Evolutionary conservation across 2,113 vertebrate genomes (phyloP), one percentile per base, ranked within the genome.

Genomic region (Carassius auratus): DNA sequence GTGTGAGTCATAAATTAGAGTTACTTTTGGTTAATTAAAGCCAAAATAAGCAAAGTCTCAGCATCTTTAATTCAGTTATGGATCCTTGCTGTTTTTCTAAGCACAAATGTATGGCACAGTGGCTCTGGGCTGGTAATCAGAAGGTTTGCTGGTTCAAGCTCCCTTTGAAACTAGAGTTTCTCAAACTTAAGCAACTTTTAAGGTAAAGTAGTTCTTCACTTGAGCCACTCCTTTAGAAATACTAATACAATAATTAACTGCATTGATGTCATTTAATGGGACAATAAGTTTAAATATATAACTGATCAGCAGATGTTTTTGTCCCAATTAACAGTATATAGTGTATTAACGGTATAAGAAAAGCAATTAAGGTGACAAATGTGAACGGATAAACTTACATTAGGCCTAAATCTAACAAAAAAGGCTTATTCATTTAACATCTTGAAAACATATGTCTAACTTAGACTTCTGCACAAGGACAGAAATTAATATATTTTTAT

Each of bases 11-110:
- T 82, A 55, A 69, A 52, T 82, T 36, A 69, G 21, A 33, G 23
- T 69, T 82, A 69, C 80, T 69, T 55, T 82, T 19, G 64, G 17
- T 69, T 69, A 82, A 68, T 82, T 52, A 48, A 62, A 48, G 64
- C 45, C 48, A 57, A 75, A 75, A 42, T 14, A 80, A 64, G n/a
- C n/a, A n/a, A n/a, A 48, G 15, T 62, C 59, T 48, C 2, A 21
- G 45, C 15, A 48, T 33, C 23, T 59, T 64, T 30, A 17, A 69
- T 80, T n/a, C 21, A 62, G 13, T 45, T 14, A 10, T 48, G 23
- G 8, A 48, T 5, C 17, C 8, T 62, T 8, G 26, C 8, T 14
- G 26, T 36, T 30, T n/a, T 68, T 52, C 21, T 69, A 30, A 26
- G 15, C 62, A 13, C 23, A 45, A 36, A 8, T 7, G 9, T 79